Conservation (phyloP, 2,888 invertebrate species). For the Calephelis perditalis region DNA sequence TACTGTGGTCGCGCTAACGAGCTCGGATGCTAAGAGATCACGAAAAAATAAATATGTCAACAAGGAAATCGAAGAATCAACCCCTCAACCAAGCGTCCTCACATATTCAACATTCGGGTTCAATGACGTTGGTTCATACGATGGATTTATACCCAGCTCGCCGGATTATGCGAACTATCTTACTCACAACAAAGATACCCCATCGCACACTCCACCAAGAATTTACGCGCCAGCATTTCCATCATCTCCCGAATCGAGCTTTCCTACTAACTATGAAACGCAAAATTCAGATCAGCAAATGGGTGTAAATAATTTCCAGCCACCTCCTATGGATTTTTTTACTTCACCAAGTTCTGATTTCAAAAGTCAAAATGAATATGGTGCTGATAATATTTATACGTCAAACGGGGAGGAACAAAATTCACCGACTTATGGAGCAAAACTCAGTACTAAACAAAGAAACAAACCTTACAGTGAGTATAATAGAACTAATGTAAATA, state of each 20-base stretch:
- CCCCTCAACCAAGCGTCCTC: slow-evolving; percentile 61
- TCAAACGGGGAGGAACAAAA: slow-evolving; percentile 40
- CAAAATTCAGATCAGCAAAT: slow-evolving; percentile 45
- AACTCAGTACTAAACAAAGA: slow-evolving; percentile 50
- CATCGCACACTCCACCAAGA: slow-evolving; percentile 54
- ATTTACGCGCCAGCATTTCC: slow-evolving; percentile 64
- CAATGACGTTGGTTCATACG: slow-evolving; percentile 61
- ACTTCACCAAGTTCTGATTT: slow-evolving; percentile 43
- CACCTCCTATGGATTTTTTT: slow-evolving; percentile 45
- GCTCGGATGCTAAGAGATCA: slow-evolving; percentile 47
- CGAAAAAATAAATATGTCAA: slow-evolving; percentile 51
- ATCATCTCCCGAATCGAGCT: slow-evolving; percentile 51
- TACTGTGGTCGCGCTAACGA: slow-evolving; percentile 41
- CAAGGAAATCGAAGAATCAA: slow-evolving; percentile 45
- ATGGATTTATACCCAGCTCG: slow-evolving; percentile 64
- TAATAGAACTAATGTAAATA: slow-evolving; percentile 46
- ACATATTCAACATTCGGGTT: slow-evolving; percentile 69
- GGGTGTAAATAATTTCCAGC: slow-evolving; percentile 49
- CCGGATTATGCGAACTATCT: slow-evolving; percentile 58
- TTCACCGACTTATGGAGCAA: slow-evolving; percentile 58
- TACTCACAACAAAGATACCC: slow-evolving; percentile 49
- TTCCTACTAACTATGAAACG: slow-evolving; percentile 42
- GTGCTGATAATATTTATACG: slow-evolving; percentile 36
- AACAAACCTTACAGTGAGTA: slow-evolving; percentile 38
- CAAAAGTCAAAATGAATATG: slow-evolving; percentile 39